A percentile compares a stretch with the other conserved stretches of the same genome.
These are phyloP conservation scores for Lophius piscatorius DNA, from an alignment of 2,113 vertebrate genomes.

Conservation along the genomic window DNA sequence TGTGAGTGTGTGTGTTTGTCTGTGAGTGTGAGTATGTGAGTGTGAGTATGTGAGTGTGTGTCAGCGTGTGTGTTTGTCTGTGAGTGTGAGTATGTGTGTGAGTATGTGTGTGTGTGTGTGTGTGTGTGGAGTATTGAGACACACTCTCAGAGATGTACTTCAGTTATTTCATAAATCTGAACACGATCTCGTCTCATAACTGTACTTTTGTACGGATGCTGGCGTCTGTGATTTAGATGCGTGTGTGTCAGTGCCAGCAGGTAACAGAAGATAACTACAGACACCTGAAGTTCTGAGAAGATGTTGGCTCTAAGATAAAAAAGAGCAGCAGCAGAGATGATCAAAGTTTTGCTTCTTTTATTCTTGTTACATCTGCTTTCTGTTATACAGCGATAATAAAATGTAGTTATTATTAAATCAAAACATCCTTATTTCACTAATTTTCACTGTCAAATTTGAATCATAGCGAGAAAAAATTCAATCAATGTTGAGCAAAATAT, in stretches of 20 bases:
- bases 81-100: too few species aligned
- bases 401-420: too few species aligned
- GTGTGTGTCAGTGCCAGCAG: slow-evolving; percentile 8
- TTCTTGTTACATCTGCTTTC: slow-evolving; percentile 18
- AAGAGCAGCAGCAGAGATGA: slow-evolving; percentile 5
- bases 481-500: not conserved
- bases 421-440: not conserved
- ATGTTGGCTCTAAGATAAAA: slow-evolving; percentile 24
- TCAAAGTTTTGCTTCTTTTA: slow-evolving; percentile 1
- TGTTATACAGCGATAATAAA: not conserved
- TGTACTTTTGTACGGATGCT: too few species aligned
- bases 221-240: slow-evolving; percentile 16
- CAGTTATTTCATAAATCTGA: too few species aligned
- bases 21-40: too few species aligned
- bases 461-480: not conserved
- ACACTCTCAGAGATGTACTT: too few species aligned
- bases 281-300: slow-evolving; percentile 15
- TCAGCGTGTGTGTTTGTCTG: too few species aligned
- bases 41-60: too few species aligned
- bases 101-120: too few species aligned
- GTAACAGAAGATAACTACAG: slow-evolving; percentile 38
- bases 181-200: too few species aligned
- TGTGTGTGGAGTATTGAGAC: too few species aligned
- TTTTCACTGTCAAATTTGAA: not conserved
- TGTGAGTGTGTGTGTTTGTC: too few species aligned